Base-by-base conservation (phyloP, 2,888 invertebrate species). In the Luperina testacea region DNA sequence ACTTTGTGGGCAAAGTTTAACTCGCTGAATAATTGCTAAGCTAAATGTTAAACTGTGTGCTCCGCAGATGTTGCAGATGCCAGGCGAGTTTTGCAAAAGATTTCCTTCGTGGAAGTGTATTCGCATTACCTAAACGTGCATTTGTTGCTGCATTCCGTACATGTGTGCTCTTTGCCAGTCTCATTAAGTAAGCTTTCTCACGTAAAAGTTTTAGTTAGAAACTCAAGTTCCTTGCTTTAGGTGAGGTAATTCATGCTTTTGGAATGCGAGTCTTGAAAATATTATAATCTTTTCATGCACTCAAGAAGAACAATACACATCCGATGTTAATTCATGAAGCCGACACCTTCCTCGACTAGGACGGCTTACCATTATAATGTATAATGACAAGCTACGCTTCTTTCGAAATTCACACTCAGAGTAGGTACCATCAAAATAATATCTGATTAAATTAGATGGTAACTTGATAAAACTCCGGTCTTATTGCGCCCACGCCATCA, bases 11-110 rank as follows among this genome's bases (percentile, higher is more conserved):
- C 73, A 85, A 93, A 93, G 90, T 93, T 93, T 83, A 90, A 90
- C 90, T 91, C 86, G 90, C 85, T 92, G 93, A 93, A 93, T 93
- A 94, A 94, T 94, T 93, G 90, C 91, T 89, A 87, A 90, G 90
- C 84, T 88, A 90, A 91, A 90, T 90, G 90, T 89, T 89, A 88
- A 90, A 88, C 83, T 81, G 87, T 84, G 88, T 88, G 85, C 85
- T 87, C 81, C 86, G 83, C 87, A 84, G 83, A 87, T 88, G 82
- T 85, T 85, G 88, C 86, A 82, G 88, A 89, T 89, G 87, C 87
- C 86, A 72, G 79, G 81, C 38, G 81, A 88, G 87, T 89, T 87
- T 84, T 79, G 71, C 59, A 75, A 70, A 85, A 83, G 77, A 88
- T 87, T 87, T 82, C 73, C 72, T 85, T 81, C 72, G 82, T 83